Evolutionary conservation across 2,113 vertebrate genomes (phyloP).

Genomic region (Peucedramus taeniatus): DNA sequence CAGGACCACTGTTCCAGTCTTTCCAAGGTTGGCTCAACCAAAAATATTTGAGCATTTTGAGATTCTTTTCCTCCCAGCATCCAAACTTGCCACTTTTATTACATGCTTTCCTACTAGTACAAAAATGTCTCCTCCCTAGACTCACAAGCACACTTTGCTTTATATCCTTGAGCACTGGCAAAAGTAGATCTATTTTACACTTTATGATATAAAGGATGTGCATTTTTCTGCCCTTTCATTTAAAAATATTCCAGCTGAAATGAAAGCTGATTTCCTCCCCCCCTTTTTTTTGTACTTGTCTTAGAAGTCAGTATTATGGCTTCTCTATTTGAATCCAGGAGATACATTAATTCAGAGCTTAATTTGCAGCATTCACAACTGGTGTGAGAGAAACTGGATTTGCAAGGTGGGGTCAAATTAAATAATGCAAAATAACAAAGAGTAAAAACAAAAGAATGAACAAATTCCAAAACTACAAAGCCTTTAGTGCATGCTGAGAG

Average conservation of each 20-base stretch:
- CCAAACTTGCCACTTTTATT: not conserved
- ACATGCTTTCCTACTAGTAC: not conserved
- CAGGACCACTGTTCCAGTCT: not conserved
- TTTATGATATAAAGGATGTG: not conserved
- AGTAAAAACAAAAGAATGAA: not conserved
- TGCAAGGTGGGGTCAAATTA: not conserved
- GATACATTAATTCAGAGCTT: not conserved
- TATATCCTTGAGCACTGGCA: not conserved
- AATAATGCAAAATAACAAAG: not conserved
- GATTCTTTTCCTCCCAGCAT: not conserved
- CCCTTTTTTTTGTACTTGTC: fast-evolving
- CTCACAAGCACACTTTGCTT: not conserved
- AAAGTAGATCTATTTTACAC: not conserved
- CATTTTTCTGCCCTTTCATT: not conserved
- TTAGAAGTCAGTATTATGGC: not conserved
- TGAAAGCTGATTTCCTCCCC: not conserved
- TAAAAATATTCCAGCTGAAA: not conserved
- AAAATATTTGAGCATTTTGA: not conserved
- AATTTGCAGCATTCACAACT: not conserved
- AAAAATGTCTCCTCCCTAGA: not conserved
- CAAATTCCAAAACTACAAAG: not conserved
- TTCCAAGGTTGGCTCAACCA: not conserved
- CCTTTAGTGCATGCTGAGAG: not conserved
- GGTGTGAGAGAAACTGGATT: not conserved
- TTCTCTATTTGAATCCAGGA: not conserved